Conservation (phyloP, 2,888 invertebrate species). For the Pycnomerus fuliginosus region DNA sequence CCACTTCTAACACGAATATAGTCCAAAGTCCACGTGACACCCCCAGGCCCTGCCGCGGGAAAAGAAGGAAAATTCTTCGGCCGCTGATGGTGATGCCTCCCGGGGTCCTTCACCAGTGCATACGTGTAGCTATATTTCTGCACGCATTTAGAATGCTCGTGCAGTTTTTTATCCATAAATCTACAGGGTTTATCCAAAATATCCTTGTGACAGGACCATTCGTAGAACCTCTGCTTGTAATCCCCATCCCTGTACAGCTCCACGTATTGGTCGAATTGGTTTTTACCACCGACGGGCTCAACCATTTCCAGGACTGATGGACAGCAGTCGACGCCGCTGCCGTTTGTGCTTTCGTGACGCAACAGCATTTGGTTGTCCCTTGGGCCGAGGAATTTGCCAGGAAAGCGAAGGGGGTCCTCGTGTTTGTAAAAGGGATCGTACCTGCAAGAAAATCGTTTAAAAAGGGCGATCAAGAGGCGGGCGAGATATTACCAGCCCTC, state of each 20-base stretch:
- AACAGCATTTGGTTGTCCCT: conserved; percentile 66
- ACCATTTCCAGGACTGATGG: conserved; percentile 76
- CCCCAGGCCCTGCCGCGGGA: conserved; percentile 54
- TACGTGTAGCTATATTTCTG: conserved; percentile 84
- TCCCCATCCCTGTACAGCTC: conserved; percentile 73
- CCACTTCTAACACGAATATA: conserved; percentile 81
- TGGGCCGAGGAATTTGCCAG: conserved; percentile 57
- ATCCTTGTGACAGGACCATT: conserved; percentile 72
- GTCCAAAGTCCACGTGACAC: conserved; percentile 70
- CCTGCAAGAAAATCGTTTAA: conserved; percentile 27
- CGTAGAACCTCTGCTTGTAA: conserved; percentile 72
- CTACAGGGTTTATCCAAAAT: conserved; percentile 73
- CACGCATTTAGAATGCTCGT: conserved; percentile 73
- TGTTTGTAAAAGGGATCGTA: conserved; percentile 43
- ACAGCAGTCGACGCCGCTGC: conserved; percentile 72
- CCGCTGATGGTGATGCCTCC: conserved; percentile 46
- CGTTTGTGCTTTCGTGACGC: conserved; percentile 45
- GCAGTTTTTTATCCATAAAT: conserved; percentile 68
- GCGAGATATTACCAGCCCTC: conserved; percentile 27
- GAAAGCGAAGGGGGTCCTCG: conserved; percentile 34
- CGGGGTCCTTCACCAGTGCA: conserved; percentile 72
- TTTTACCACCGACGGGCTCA: conserved; percentile 74
- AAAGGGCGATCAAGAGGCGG: background rate
- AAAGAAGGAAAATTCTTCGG: conserved; percentile 52
- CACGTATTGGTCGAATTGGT: conserved; percentile 69